phyloP scores from a whole-genome alignment of 2,888 invertebrate genomes.

The Drosophila ustulata region DNA sequence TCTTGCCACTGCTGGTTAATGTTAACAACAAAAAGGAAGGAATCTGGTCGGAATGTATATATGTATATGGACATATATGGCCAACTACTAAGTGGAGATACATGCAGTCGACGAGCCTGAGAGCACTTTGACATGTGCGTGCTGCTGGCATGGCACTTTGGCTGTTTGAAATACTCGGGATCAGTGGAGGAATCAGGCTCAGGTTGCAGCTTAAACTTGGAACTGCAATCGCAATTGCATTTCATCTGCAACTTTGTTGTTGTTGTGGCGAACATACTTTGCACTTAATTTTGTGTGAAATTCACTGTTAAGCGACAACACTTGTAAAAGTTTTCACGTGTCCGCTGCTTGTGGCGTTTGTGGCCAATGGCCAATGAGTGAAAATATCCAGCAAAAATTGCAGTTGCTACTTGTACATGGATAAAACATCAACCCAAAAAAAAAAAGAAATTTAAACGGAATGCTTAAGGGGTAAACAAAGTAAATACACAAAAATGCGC shows the following conservation, averaged over 20 bases:
- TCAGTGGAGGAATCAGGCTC: constrained; percentile 35
- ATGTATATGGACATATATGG: not conserved
- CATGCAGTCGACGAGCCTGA: not conserved
- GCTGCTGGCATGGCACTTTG: constrained; percentile 69
- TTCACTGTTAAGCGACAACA: constrained; percentile 44
- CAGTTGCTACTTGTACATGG: not conserved
- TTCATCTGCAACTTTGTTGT: constrained; percentile 2
- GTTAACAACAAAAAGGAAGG: constrained; percentile 35
- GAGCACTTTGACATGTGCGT: constrained; percentile 66
- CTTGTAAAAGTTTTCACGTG: constrained; percentile 17
- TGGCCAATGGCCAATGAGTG: not conserved
- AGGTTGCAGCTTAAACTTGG: constrained; percentile 12
- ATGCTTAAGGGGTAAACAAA: too few relatives aligned
- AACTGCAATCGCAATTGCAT: constrained; percentile 33
- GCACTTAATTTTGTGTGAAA: constrained; percentile 51
- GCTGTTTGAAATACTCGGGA: constrained; percentile 63
- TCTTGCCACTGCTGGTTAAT: constrained; percentile 38
- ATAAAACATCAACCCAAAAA: too few relatives aligned
- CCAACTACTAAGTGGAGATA: constrained; percentile 26
- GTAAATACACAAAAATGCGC: too few relatives aligned
- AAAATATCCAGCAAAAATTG: not conserved
- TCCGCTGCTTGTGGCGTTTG: not conserved
- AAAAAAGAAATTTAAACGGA: too few relatives aligned
- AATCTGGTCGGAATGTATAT: constrained; percentile 30
- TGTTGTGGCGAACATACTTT: constrained; percentile 30